phyloP scores from a whole-genome alignment of 2,797 vertebrate species.

The Mormyrops attenuatus region DNA sequence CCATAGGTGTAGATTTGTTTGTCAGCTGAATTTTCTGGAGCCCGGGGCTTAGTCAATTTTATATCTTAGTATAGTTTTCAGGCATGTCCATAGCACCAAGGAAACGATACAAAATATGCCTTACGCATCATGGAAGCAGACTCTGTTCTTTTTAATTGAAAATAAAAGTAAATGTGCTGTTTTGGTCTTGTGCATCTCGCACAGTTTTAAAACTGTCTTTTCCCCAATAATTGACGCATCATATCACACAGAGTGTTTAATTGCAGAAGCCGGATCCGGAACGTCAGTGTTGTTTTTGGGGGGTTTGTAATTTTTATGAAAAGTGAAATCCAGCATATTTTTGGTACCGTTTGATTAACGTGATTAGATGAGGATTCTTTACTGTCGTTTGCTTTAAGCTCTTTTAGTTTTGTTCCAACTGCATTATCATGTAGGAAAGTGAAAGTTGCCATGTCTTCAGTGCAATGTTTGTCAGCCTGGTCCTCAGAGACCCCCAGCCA shows the following conservation, averaged over 20 bases:
- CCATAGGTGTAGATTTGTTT: neutral
- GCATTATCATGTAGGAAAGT: neutral
- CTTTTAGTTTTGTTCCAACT: neutral
- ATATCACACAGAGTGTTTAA: neutral
- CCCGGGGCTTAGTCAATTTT: neutral
- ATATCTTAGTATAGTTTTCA: neutral
- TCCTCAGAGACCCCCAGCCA: neutral
- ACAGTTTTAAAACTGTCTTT: conserved; percentile 26
- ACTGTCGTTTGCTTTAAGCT: neutral
- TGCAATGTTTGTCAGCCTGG: neutral
- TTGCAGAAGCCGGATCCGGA: neutral
- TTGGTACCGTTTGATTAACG: neutral
- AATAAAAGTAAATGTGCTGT: conserved; percentile 12
- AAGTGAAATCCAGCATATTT: neutral
- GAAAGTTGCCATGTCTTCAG: neutral
- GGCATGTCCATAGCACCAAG: neutral
- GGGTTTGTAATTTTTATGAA: neutral
- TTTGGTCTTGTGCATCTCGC: conserved; percentile 19
- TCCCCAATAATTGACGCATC: neutral
- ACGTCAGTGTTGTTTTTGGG: neutral
- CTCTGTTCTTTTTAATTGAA: conserved; percentile 14
- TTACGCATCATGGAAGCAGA: neutral
- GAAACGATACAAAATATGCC: conserved; percentile 4
- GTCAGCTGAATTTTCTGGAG: conserved; percentile 9
- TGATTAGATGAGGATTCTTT: neutral